phyloP scores from a whole-genome alignment of 2,888 invertebrate genomes.

The Sthenelais limicola region DNA sequence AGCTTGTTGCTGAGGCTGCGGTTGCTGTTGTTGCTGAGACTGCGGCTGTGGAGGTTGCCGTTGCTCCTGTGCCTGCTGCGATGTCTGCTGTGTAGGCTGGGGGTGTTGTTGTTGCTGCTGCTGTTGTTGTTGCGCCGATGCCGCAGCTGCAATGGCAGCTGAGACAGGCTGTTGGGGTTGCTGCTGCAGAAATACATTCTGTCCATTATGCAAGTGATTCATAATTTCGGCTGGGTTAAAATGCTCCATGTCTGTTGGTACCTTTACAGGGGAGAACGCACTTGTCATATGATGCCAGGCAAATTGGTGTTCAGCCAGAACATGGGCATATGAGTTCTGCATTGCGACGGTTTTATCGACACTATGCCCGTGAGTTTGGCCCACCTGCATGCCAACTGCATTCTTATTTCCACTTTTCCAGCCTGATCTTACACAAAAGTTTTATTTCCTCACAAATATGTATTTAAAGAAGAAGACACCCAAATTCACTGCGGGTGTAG shows the following conservation, averaged over 20 bases:
- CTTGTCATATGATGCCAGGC: constrained; percentile 38
- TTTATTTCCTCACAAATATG: too few species aligned
- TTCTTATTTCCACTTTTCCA: too few species aligned
- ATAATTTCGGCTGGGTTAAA: constrained; percentile 25
- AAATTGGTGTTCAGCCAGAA: constrained; percentile 36
- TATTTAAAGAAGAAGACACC: too few species aligned
- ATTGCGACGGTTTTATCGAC: constrained; percentile 16
- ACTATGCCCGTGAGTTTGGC: constrained; percentile 16
- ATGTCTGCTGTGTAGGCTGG: background rate
- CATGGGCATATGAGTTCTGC: constrained; percentile 35
- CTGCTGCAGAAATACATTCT: constrained; percentile 33
- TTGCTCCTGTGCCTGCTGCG: background rate
- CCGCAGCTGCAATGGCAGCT: too few species aligned
- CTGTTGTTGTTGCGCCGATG: constrained; percentile 1
- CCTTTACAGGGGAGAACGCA: constrained; percentile 30
- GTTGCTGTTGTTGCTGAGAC: constrained; percentile 8
- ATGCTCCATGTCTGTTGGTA: constrained; percentile 30
- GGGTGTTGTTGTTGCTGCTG: background rate
- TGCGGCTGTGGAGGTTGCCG: constrained; percentile 4
- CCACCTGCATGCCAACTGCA: constrained; percentile 19
- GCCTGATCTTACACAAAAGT: too few species aligned
- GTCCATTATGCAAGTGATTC: constrained; percentile 31
- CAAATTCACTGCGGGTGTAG: too few species aligned
- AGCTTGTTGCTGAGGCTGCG: constrained; percentile 1
- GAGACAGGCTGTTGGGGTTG: background rate